Base-by-base conservation (phyloP, 2,888 invertebrate species). In the Drosophila melanosoma region DNA sequence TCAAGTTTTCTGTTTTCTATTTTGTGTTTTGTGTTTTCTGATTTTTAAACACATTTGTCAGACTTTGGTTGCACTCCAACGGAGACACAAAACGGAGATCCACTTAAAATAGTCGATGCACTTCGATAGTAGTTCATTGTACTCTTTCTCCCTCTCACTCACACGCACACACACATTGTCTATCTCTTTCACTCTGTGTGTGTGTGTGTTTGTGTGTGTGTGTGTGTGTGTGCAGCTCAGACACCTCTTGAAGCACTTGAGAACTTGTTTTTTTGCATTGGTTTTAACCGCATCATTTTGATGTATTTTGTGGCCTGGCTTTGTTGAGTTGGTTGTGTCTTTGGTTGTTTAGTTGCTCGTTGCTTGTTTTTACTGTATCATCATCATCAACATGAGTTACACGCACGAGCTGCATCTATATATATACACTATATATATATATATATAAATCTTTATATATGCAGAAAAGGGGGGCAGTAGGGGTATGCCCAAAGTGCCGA, bases 221-320 rank as follows among this genome's bases (percentile, higher is more conserved):
- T 38, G 54, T 66, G 36, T 26, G 35, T 66, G 33, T 67, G 26
- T 42, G 40, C n/a, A 51, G 76, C 63, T 68, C 70, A 77, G 76
- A 77, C 77, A 81, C 66, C 78, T 81, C 81, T 72, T 66, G 77
- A 71, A 72, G 59, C 78, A 73, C 73, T 59, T 73, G 54, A 77
- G 69, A 77, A 79, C 82, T 79, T 73, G 79, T 79, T 85, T 76
- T 76, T 85, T 77, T 76, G 90, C 89, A 85, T 88, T 88, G 90
- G 67, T 76, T 89, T 82, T 70, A 87, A 87, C 90, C 87, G 79
- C 90, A 87, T 90, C 88, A 89, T 87, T 87, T 87, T 87, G 90
- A 90, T 89, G 86, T 85, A 89, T 90, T 90, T 87, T 87, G 90
- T 79, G 90, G 87, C 79, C 83, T 80, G 74, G 62, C 12, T 26